Evolutionary conservation across 2,888 invertebrate genomes (phyloP).

Genomic region (Epirrhoe alternata): DNA sequence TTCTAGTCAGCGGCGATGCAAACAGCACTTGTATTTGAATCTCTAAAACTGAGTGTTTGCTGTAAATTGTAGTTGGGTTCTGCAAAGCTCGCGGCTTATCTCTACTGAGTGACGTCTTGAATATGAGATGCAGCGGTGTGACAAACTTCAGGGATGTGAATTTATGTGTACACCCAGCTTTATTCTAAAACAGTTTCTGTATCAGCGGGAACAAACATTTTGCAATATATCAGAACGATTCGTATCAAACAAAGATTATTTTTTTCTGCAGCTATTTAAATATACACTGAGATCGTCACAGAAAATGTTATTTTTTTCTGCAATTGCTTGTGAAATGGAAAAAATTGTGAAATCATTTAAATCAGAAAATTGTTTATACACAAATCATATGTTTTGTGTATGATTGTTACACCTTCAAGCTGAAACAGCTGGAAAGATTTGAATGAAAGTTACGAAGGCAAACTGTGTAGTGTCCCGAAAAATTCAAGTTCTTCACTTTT

Average conservation of each 20-base stretch:
- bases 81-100: conserved; percentile 58
- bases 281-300: not conserved
- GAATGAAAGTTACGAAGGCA: too few species aligned
- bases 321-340: too few species aligned
- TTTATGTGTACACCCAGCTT: conserved; percentile 27
- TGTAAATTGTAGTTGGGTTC: conserved; percentile 61
- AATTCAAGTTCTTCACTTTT: too few species aligned
- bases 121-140: conserved; percentile 53
- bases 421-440: too few species aligned
- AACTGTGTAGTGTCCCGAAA: too few species aligned
- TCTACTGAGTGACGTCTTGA: conserved; percentile 54
- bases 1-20: conserved; percentile 49
- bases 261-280: not conserved
- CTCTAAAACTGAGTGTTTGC: conserved; percentile 56
- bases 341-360: too few species aligned
- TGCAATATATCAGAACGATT: not conserved
- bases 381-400: too few species aligned
- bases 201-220: not conserved
- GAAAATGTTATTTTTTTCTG: too few species aligned
- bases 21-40: conserved; percentile 50
- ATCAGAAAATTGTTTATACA: too few species aligned
- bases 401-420: too few species aligned
- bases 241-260: not conserved
- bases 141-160: conserved; percentile 44
- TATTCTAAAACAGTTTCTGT: conserved; percentile 4